Evolutionary conservation across 92 coral and sea anemone genomes (phyloP).

Genomic region (Anthopleura xanthogrammica): DNA sequence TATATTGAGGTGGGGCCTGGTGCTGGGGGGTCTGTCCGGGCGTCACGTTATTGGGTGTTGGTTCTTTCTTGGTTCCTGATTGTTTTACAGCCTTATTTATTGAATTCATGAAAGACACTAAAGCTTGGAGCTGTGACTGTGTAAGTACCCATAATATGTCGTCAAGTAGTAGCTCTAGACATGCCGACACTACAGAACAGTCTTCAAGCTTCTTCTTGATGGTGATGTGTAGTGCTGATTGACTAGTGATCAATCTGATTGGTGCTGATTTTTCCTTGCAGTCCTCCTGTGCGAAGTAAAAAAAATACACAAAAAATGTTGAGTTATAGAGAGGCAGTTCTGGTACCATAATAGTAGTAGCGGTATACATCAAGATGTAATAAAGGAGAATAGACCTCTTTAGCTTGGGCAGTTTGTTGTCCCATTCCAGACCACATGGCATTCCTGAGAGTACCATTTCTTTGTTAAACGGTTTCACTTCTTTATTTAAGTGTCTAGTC

Average conservation of each 20-base stretch:
- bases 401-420: too few species aligned
- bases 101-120: conserved; percentile 73
- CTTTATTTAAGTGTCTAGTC: too few species aligned
- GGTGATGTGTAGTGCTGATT: conserved; percentile 82
- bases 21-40: conserved; percentile 59
- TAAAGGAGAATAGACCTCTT: too few species aligned
- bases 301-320: background rate
- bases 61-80: conserved; percentile 49
- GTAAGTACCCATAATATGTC: conserved; percentile 94
- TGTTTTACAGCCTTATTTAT: conserved; percentile 65
- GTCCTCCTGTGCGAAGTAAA: conserved; percentile 42
- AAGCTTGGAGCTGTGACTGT: conserved; percentile 73
- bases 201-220: conserved; percentile 91
- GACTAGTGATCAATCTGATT: conserved; percentile 89
- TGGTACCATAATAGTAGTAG: too few species aligned
- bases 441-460: too few species aligned
- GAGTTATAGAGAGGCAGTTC: too few species aligned
- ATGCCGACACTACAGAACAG: conserved; percentile 91
- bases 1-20: conserved; percentile 40
- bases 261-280: conserved; percentile 62
- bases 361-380: too few species aligned
- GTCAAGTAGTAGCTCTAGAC: conserved; percentile 80
- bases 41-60: conserved; percentile 40
- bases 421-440: too few species aligned
- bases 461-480: too few species aligned